Conservation (phyloP, 2,888 invertebrate genomes). For the Malthinus flaveolus region DNA sequence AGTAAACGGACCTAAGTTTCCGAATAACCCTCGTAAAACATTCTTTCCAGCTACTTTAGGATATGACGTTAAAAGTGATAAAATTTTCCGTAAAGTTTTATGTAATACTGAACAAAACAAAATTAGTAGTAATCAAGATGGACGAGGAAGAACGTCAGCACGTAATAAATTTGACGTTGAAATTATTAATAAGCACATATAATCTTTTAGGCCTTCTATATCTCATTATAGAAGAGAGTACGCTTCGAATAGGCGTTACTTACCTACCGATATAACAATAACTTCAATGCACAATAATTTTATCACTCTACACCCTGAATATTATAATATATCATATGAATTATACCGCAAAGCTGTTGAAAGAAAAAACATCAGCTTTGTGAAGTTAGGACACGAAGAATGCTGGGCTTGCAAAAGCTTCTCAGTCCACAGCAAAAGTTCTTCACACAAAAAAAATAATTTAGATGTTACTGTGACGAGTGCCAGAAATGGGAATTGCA, state of each 20-base stretch:
- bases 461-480: background rate
- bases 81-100: no score
- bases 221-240: slow-evolving; percentile 36
- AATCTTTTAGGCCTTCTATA: slow-evolving; percentile 23
- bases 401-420: slow-evolving; percentile 32
- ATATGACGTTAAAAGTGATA: no score
- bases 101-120: no score
- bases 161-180: no score
- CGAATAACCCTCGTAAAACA: no score
- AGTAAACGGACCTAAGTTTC: no score
- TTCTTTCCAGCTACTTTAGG: no score
- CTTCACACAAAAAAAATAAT: background rate
- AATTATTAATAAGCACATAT: slow-evolving; percentile 14
- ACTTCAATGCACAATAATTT: slow-evolving; percentile 33
- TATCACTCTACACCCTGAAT: slow-evolving; percentile 26
- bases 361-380: slow-evolving; percentile 32
- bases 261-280: slow-evolving; percentile 33
- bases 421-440: slow-evolving; percentile 11
- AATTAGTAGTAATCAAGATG: no score
- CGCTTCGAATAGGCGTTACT: slow-evolving; percentile 32
- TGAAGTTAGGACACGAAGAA: slow-evolving; percentile 32
- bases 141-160: no score
- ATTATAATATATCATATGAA: slow-evolving; percentile 28
- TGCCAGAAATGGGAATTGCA: background rate
- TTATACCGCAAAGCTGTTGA: slow-evolving; percentile 28